Evolutionary conservation across 2,797 vertebrate species (phyloP).

Genomic region (Ispidina picta): DNA sequence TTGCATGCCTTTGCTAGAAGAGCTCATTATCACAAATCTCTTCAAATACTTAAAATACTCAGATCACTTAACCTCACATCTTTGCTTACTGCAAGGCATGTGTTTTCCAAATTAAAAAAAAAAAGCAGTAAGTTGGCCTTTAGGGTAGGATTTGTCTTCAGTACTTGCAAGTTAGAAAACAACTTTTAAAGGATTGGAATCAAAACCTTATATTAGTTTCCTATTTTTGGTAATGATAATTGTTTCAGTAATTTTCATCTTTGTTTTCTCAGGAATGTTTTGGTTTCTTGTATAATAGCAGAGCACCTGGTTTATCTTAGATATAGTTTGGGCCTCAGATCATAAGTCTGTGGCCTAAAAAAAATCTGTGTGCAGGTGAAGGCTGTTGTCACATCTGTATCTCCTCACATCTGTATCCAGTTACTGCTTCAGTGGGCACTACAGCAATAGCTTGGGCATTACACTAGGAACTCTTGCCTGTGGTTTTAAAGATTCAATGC

Average conservation of each 20-base stretch:
- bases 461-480: background rate
- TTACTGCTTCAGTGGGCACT: background rate
- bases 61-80: background rate
- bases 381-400: background rate
- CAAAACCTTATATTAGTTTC: background rate
- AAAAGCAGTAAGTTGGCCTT: background rate
- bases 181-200: background rate
- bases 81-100: background rate
- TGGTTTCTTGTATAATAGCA: background rate
- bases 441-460: background rate
- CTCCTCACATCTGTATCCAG: background rate
- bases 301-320: background rate
- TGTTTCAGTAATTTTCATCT: background rate
- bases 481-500: background rate
- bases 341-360: background rate
- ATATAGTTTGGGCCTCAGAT: background rate
- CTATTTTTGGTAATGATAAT: background rate
- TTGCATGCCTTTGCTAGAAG: background rate
- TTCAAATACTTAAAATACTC: background rate
- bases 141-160: constrained; percentile 20
- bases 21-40: background rate
- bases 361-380: background rate
- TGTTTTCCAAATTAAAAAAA: background rate
- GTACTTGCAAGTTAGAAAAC: background rate
- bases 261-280: background rate